Evolutionary conservation across 1,140 invertebrate species (phyloP), one percentile per base, ranked within the genome.

Genomic region (Megalonaias nervosa): DNA sequence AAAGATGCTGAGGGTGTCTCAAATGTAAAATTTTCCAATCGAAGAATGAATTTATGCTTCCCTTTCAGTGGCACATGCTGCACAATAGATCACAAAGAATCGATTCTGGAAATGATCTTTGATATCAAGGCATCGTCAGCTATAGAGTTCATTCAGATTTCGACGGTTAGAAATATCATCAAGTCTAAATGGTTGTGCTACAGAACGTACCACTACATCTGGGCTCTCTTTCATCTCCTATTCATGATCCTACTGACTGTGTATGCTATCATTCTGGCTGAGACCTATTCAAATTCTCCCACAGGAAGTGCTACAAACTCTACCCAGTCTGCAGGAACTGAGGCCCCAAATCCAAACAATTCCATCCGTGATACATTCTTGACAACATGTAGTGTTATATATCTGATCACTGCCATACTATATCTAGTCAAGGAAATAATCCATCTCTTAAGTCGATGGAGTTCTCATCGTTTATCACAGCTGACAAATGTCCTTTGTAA

Each of bases 21-120:
- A 57, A 69, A 77, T 59, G 61, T 70, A 55, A 78, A 74, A 65
- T 62, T 67, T 26, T 61, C 75, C 16, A 61, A 58, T 13, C 15
- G 58, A 17, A 75, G 56, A 13, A 76, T 70, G 31, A 23, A 2
- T 4, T 68, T 48, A 23, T 68, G 74, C 65, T 17, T 19, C 59
- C 60, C 67, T 31, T 72, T 75, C 38, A 4, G 61, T 62, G 15
- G 67, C 13, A 21, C 57, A 11, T 67, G 48, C 38, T 70, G 56
- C 26, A 76, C 38, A 62, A 0, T 70, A 1, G 65, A 69, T 64
- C 66, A 77, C 9, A n/a, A 55, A 62, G 74, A 80, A 58, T 75
- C 82, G 17, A 70, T 84, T n/a, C 77, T 85, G 48, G 82, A 84
- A 58, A 81, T 70, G 15, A 80, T 84, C 59, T 81, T 79, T 75